Conservation (phyloP, 2,113 vertebrate species). For the human (Homo sapiens) region GRCh38 chr18:76699501-76700000, state of each 20-base stretch:
- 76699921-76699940: neutral
- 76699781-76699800: neutral
- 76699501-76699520: too few relatives aligned
- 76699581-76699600: neutral
- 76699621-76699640: neutral
- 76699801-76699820: neutral
- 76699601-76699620: neutral
- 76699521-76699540: too few relatives aligned
- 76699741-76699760: neutral
- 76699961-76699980: neutral
- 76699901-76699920: neutral
- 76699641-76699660: neutral
- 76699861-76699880: neutral
- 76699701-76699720: neutral
- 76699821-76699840: neutral
- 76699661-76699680: neutral
- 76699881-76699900: neutral
- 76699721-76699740: neutral
- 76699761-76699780: neutral
- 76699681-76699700: neutral
- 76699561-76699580: too few relatives aligned
- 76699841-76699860: neutral
- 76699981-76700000: neutral
- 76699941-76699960: neutral
- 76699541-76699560: too few relatives aligned